phyloP scores from a whole-genome alignment of 2,113 vertebrate species.

The Pantherophis guttatus region DNA sequence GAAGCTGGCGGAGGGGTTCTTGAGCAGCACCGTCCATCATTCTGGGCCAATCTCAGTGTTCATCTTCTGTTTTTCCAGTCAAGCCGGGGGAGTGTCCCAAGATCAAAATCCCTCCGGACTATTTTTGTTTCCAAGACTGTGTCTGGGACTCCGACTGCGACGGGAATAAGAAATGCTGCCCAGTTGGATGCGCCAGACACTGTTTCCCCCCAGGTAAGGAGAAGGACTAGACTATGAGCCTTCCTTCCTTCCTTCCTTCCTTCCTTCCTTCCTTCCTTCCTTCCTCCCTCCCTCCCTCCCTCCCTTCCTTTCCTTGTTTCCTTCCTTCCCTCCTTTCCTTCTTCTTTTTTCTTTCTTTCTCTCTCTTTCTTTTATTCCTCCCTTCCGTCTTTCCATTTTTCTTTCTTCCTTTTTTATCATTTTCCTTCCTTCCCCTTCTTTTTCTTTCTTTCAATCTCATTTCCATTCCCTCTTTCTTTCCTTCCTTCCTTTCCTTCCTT shows the following conservation, averaged over 20 bases:
- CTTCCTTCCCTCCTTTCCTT: too few relatives aligned
- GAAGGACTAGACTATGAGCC: background rate
- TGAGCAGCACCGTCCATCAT: background rate
- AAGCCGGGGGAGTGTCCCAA: background rate
- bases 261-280: too few relatives aligned
- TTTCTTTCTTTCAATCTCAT: too few relatives aligned
- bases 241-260: too few relatives aligned
- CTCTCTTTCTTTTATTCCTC: too few relatives aligned
- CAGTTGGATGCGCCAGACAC: background rate
- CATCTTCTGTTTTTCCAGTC: background rate
- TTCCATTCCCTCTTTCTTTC: too few relatives aligned
- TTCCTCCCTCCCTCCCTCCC: rapidly evolving
- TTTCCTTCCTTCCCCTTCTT: too few relatives aligned
- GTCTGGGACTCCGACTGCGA: background rate
- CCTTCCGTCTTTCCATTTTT: too few relatives aligned
- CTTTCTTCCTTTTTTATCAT: too few relatives aligned
- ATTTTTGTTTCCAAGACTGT: rapidly evolving
- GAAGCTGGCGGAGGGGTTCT: background rate
- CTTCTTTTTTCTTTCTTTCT: too few relatives aligned
- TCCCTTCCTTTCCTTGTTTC: rapidly evolving
- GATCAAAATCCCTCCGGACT: background rate
- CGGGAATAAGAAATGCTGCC: background rate
- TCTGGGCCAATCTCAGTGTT: background rate
- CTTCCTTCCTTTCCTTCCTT: too few relatives aligned
- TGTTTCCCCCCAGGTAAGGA: background rate